Conservation (phyloP, 2,888 invertebrate species). For the Prosapia bicincta region DNA sequence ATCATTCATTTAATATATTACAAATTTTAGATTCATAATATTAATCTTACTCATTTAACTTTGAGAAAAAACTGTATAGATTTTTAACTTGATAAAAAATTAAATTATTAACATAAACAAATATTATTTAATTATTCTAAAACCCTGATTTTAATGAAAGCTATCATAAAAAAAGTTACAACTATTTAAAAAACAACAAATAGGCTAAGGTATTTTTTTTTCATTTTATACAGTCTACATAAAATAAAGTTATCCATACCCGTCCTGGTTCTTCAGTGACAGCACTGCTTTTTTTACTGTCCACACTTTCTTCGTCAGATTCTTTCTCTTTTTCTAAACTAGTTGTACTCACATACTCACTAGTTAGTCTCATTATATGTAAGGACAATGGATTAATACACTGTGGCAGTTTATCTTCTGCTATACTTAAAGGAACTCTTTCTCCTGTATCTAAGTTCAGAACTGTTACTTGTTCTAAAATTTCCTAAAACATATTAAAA, state of each 20-base stretch:
- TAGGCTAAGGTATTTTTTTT: no score
- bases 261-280: constrained; percentile 29
- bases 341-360: constrained; percentile 77
- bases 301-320: constrained; percentile 72
- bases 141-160: no score
- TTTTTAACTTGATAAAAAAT: no score
- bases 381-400: constrained; percentile 91
- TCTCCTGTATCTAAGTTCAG: constrained; percentile 69
- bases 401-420: constrained; percentile 88
- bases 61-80: no score
- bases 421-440: constrained; percentile 88
- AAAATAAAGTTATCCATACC: constrained; percentile 1
- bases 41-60: no score
- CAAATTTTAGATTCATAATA: no score
- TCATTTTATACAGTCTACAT: neutral
- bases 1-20: no score
- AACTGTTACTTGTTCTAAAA: constrained; percentile 78
- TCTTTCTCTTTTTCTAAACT: constrained; percentile 65
- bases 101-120: no score
- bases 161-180: no score
- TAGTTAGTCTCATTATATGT: constrained; percentile 90
- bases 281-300: constrained; percentile 56
- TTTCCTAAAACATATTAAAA: constrained; percentile 58
- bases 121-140: no score
- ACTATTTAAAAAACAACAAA: no score